phyloP scores from a whole-genome alignment of 1,140 invertebrate species.

The Cydia splendana region DNA sequence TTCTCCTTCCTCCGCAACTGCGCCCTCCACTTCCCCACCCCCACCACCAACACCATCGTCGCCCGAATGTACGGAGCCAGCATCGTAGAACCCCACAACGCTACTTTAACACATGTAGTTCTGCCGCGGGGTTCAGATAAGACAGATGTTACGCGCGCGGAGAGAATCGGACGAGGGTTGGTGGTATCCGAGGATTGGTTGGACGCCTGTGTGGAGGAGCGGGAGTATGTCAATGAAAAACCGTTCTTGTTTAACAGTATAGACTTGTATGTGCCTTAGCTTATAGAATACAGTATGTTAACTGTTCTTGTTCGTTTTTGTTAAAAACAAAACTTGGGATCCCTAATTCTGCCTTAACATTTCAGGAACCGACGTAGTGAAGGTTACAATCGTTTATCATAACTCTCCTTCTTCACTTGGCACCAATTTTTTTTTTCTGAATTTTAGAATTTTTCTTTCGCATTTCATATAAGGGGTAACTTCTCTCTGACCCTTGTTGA shows the following conservation, averaged over 20 bases:
- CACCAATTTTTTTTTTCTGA: no score
- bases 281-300: background rate
- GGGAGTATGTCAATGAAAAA: constrained; percentile 39
- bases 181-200: constrained; percentile 61
- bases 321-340: no score
- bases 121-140: constrained; percentile 31
- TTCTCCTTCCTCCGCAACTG: constrained; percentile 61
- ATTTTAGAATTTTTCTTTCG: no score
- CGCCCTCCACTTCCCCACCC: constrained; percentile 42
- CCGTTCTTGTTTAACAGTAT: constrained; percentile 6
- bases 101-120: constrained; percentile 47
- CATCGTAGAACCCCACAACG: background rate
- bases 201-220: constrained; percentile 50
- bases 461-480: no score
- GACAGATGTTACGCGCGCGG: no score
- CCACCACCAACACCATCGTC: background rate
- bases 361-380: no score
- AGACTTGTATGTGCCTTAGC: background rate
- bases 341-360: no score
- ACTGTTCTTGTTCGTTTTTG: no score
- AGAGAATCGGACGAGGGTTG: background rate
- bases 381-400: no score
- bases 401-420: no score
- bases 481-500: background rate
- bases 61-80: constrained; percentile 54